Conservation (phyloP, 2,888 invertebrate species). For the Deilephila porcellus region DNA sequence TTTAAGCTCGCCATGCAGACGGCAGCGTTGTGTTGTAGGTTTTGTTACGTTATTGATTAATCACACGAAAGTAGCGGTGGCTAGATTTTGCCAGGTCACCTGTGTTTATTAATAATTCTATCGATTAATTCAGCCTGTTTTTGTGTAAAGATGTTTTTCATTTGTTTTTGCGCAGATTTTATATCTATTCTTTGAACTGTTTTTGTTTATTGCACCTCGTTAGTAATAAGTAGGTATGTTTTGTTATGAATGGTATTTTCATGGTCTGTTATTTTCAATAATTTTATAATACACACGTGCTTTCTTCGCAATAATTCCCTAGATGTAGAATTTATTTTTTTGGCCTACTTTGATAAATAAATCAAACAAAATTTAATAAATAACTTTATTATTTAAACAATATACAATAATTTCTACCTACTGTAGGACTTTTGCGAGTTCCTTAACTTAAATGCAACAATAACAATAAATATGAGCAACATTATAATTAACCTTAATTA, state of each 20-base stretch:
- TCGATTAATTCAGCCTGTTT: neutral
- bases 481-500: constrained; percentile 1
- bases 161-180: neutral
- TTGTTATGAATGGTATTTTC: no score
- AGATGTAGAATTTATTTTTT: neutral
- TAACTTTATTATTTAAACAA: constrained; percentile 39
- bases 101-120: constrained; percentile 10
- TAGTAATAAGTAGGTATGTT: neutral
- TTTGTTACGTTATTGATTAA: constrained; percentile 28
- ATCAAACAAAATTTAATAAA: constrained; percentile 32
- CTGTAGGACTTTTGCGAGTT: constrained; percentile 54
- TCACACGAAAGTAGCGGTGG: constrained; percentile 14
- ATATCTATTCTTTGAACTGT: neutral
- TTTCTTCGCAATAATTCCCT: no score
- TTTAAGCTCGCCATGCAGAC: constrained; percentile 22
- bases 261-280: no score
- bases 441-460: constrained; percentile 42
- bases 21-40: constrained; percentile 21
- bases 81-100: constrained; percentile 8
- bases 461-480: constrained; percentile 35
- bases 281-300: no score
- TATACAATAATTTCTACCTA: constrained; percentile 65
- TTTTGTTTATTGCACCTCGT: neutral
- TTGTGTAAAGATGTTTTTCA: neutral
- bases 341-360: neutral